Evolutionary conservation across 2,113 vertebrate species (phyloP).

Genomic region (Marcusenius ussheri): DNA sequence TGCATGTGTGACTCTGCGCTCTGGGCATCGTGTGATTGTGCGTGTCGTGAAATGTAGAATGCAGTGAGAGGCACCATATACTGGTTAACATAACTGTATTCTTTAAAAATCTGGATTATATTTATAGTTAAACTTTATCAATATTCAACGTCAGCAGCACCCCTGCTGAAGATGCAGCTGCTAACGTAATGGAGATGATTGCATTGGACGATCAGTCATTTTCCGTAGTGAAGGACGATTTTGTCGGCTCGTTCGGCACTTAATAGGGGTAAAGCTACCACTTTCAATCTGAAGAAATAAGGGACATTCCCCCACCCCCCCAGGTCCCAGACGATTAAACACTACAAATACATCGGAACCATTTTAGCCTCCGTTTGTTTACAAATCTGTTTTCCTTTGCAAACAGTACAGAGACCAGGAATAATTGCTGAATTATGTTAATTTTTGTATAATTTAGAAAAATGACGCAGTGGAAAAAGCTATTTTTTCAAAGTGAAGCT

Average conservation of each 20-base stretch:
- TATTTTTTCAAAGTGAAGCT: neutral
- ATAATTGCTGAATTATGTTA: neutral
- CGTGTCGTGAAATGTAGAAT: neutral
- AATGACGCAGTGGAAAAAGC: neutral
- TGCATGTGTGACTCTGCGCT: neutral
- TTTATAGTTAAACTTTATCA: neutral
- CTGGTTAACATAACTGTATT: neutral
- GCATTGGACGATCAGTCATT: neutral
- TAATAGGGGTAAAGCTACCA: neutral
- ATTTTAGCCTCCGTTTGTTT: neutral
- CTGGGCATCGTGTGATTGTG: neutral
- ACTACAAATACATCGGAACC: neutral
- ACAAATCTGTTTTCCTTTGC: neutral
- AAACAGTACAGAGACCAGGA: neutral
- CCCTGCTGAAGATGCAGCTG: neutral
- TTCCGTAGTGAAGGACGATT: neutral
- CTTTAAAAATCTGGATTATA: neutral
- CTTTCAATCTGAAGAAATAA: neutral
- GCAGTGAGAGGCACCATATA: neutral
- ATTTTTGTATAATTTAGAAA: neutral
- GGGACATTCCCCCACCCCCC: neutral
- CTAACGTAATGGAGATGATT: neutral
- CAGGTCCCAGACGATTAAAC: neutral
- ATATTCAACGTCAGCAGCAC: neutral
- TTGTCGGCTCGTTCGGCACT: neutral